phyloP scores from a whole-genome alignment of 2,113 vertebrate species.

The Bungarus multicinctus region DNA sequence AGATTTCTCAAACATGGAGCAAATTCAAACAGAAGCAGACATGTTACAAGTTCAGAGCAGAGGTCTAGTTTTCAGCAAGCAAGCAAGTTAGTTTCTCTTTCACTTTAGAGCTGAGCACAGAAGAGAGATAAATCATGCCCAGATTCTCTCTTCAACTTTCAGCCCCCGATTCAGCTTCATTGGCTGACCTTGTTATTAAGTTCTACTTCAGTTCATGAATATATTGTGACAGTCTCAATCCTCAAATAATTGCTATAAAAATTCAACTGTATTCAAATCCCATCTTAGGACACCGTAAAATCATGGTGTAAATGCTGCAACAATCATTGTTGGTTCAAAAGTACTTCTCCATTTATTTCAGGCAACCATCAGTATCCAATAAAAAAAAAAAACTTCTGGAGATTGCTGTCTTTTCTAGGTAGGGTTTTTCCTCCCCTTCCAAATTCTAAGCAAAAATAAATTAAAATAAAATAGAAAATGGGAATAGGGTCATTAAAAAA shows the following conservation, averaged over 20 bases:
- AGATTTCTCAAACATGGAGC: too few relatives aligned
- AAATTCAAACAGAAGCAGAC: too few relatives aligned
- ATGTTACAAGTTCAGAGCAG: too few relatives aligned
- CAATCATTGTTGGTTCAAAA: background rate
- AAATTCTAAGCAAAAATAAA: background rate
- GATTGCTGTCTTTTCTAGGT: background rate
- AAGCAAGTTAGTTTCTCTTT: too few relatives aligned
- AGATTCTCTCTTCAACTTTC: too few relatives aligned
- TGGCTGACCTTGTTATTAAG: too few relatives aligned
- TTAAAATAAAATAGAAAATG: background rate
- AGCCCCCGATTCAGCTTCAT: too few relatives aligned
- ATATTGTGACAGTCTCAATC: background rate
- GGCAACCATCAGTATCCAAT: background rate
- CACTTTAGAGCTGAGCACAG: too few relatives aligned
- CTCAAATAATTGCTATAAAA: background rate
- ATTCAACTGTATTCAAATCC: background rate
- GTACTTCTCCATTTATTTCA: background rate
- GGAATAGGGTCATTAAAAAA: background rate
- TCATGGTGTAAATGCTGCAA: background rate
- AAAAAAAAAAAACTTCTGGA: background rate
- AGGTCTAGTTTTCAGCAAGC: too few relatives aligned
- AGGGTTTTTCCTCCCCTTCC: too few relatives aligned
- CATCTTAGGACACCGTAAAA: background rate
- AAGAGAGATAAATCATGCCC: too few relatives aligned
- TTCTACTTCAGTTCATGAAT: too few relatives aligned